Evolutionary conservation across 2,888 invertebrate species (phyloP), one percentile per base, ranked within the genome.

Genomic region (Caenorhabditis macrosperma): DNA sequence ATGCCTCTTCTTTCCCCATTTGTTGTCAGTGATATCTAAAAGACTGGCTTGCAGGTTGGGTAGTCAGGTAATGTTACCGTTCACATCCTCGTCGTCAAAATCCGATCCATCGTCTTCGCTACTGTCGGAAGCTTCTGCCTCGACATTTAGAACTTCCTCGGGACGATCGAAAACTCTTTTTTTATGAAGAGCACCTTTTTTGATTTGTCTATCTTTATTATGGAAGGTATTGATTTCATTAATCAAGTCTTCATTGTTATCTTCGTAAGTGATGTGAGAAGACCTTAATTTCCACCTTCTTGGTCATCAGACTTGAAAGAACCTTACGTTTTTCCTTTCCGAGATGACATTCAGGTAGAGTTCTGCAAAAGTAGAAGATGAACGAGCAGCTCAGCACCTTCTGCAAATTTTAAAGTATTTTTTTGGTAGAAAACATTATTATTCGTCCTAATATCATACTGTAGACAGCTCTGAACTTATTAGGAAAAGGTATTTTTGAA

Each of bases 1-100:
- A 12, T 86, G 86, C 59, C 90, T 88, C 80, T 88, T 90, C 30
- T 87, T 88, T 52, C 92, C 92, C 92, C 92, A 92, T n/a, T 91
- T 90, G 75, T 90, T 91, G 7, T 89, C 87, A 44, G 84, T 85
- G 55, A 81, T 77, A 61, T 74, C 84, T 68, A 17, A 22, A 67
- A 72, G 1, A 35, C 44, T 12, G 15, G 6, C 24, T 59, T 3
- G 28, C 22, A 17, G 20, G 15, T 26, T 38, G 20, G 24, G 48
- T 10, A 7, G 10, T 28, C 2, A 20, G 15, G 4, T 57, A n/a
- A n/a, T n/a, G n/a, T n/a, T n/a, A 69, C 77, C 77, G 41, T 69
- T 75, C 7, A 64, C 52, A 38, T 79, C 76, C 15, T 82, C 84
- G 26, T 80, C 80, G 17, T 82, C 84, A 67, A 84, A 84, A 55